Evolutionary conservation across 2,888 invertebrate genomes (phyloP), one percentile per base, ranked within the genome.

Genomic region (Drosophila prostipennis): DNA sequence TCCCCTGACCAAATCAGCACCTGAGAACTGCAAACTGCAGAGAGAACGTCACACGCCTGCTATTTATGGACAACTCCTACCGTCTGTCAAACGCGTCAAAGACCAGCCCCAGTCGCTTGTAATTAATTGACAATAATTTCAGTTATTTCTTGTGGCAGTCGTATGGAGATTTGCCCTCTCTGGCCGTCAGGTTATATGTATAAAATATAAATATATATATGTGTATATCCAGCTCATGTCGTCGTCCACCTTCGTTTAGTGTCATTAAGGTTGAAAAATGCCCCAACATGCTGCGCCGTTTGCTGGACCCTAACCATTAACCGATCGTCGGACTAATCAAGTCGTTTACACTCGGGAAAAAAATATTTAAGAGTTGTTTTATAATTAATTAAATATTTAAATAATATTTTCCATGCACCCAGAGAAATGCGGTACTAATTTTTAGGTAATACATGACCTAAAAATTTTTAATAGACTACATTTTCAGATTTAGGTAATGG

Each of bases 41-140:
- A 59, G 34, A 63, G 64, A 48, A 63, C 61, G 61, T 76, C 75
- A 67, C 72, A 81, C 82, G 85, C 72, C 77, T 77, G 45, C 65
- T 83, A 67, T 63, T 58, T 63, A 74, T 48, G 61, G 76, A 55
- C 71, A 78, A 87, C 83, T 88, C 83, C 83, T 88, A 83, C 83
- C 87, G 83, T 83, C 77, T 88, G 83, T 84, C 83, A 83, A 88
- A 77, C 74, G 81, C 89, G 72, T 84, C 81, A 88, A 72, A 87
- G 69, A 73, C 88, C 71, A 68, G 79, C 79, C 67, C 79, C 69
- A 61, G 82, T 46, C 74, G 32, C 55, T 81, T 85, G 77, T 89
- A 87, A 85, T 87, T 85, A 85, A 77, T 89, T 87, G 85, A 79
- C 89, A 89, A 87, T 89, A 85, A 82, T 87, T 87, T 85, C 75